Evolutionary conservation across 1,140 invertebrate species (phyloP).

Genomic region (Pseudobourletiella spinata): DNA sequence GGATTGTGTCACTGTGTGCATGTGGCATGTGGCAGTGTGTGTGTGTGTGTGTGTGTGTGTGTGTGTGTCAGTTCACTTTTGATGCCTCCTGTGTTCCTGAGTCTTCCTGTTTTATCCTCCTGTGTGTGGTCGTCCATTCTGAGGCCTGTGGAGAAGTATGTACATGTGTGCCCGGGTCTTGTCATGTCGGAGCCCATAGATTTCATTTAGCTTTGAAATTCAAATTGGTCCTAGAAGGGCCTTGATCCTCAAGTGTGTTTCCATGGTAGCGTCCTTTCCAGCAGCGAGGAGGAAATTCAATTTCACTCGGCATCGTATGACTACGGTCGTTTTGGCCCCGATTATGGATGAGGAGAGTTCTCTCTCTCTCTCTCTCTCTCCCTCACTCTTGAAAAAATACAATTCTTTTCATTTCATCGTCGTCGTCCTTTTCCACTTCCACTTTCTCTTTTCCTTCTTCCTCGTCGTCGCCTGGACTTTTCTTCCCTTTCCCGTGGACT

Average conservation of each 20-base stretch:
- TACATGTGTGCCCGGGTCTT: neutral
- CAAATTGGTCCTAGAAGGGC: slow-evolving; percentile 24
- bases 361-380: too few relatives aligned
- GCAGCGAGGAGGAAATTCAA: slow-evolving; percentile 21
- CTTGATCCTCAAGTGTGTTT: slow-evolving; percentile 19
- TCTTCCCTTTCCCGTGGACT: neutral
- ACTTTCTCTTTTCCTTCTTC: slow-evolving; percentile 5
- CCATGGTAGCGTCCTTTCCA: slow-evolving; percentile 6
- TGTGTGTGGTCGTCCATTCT: too few relatives aligned
- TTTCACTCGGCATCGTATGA: slow-evolving; percentile 19
- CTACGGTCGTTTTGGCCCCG: slow-evolving; percentile 18
- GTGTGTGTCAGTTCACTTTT: too few relatives aligned
- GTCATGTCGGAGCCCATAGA: slow-evolving; percentile 7
- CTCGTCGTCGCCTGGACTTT: neutral
- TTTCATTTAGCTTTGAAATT: slow-evolving; percentile 34
- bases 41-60: too few relatives aligned
- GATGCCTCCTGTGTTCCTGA: too few relatives aligned
- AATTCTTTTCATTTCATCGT: slow-evolving; percentile 25
- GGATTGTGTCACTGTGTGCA: too few relatives aligned
- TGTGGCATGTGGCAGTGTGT: too few relatives aligned
- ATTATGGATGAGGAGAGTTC: slow-evolving; percentile 30
- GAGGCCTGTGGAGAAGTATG: too few relatives aligned
- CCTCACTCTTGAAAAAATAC: slow-evolving; percentile 23
- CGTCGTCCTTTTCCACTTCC: neutral
- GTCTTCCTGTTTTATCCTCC: too few relatives aligned